Conservation (phyloP, 2,113 vertebrate genomes). For the Puntigrus tetrazona region DNA sequence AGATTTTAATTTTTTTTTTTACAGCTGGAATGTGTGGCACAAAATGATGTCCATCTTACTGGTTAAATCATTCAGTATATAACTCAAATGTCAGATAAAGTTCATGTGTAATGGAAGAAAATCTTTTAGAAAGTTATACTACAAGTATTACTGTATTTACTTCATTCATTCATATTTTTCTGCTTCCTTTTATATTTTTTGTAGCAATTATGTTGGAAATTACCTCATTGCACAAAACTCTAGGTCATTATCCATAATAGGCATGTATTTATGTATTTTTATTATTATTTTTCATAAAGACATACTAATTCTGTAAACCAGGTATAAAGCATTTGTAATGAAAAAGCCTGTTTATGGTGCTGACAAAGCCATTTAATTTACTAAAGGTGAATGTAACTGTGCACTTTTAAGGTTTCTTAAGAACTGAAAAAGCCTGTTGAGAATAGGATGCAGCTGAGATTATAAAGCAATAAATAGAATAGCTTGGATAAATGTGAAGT, state of each 20-base stretch:
- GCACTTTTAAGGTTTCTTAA: not conserved
- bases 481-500: slow-evolving; percentile 52
- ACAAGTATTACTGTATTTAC: no score
- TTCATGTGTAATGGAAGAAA: not conserved
- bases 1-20: not conserved
- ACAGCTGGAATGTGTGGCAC: not conserved
- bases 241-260: no score
- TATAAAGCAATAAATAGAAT: slow-evolving; percentile 58
- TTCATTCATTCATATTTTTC: not conserved
- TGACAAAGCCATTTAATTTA: not conserved
- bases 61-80: not conserved
- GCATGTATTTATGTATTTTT: no score
- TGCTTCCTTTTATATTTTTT: not conserved
- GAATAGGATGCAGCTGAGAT: slow-evolving; percentile 51
- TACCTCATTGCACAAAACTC: not conserved
- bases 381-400: not conserved
- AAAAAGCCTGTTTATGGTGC: not conserved
- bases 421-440: slow-evolving; percentile 38
- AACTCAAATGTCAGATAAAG: not conserved
- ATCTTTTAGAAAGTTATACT: not conserved
- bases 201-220: not conserved
- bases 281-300: not conserved
- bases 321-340: not conserved
- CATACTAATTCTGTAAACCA: not conserved
- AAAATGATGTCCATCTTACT: not conserved